Evolutionary conservation across 1,140 invertebrate genomes (phyloP), one percentile per base, ranked within the genome.

Genomic region (Zaprionus davidi): DNA sequence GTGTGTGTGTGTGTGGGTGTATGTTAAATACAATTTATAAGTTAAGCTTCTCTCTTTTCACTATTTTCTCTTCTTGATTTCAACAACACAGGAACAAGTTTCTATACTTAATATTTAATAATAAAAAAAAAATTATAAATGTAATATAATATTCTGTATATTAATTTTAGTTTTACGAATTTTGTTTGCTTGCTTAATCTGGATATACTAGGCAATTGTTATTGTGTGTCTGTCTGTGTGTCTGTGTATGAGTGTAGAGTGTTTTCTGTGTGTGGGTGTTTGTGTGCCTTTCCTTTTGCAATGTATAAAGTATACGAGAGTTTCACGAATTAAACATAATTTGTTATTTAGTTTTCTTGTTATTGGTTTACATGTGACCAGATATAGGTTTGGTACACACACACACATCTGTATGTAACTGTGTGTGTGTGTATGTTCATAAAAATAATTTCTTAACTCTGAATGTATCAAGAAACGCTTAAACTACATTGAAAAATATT

Each of bases 11-110:
- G 38, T 74, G 49, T 38, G 20, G 44, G 65, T 60, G 71, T 7
- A 6, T 57, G 20, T 75, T 64, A 46, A 62, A 51, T 76, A 59
- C 51, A 62, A 51, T 56, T 44, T 84, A 58, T 57, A 80, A 73
- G 68, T 86, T 68, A 73, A 82, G 57, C 56, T 76, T 67, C 41
- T 49, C 28, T 65, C 36, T 59, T 68, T 72, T 71, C 53, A 41
- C 67, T 76, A 46, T 41, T 57, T 46, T 59, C 46, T 73, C 7
- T 74, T 77, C 58, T 67, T 76, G 70, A 78, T 74, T 78, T 88
- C 81, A 88, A 88, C 85, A 88, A 90, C 84, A 84, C 84, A 88
- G 84, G 84, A 88, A 88, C 84, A 90, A 84, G 85, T 88, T 84
- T 88, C 36, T 88, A 87, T 75, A 9, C 36, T 71, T 79, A 60